Base-by-base conservation (phyloP, 2,113 vertebrate species). In the Erpornis zantholeuca region DNA sequence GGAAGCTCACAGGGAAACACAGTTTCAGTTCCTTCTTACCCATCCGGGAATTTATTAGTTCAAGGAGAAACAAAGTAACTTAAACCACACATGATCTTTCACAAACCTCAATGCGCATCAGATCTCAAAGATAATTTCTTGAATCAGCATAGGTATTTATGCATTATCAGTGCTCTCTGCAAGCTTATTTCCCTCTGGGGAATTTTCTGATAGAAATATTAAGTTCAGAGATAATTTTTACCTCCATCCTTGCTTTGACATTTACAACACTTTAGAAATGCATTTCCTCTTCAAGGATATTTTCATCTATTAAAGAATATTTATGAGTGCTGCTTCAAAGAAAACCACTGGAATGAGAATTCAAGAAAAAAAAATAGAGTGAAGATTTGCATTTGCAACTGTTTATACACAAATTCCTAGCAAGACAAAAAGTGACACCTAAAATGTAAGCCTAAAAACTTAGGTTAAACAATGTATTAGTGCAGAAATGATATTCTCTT, bases 251-350 rank as follows among this genome's bases (percentile, higher is more conserved):
- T 71, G 57, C 61, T 95, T 79, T 91, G 91, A 89, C 89, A 71
- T 81, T 92, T 82, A 49, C 25, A 90, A 84, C 56, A 86, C 28
- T 86, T 94, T 27, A 76, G 36, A 65, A 94, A 92, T 56, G 10
- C 61, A 60, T 84, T 89, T 89, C 38, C 52, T 97, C 52, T 92
- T 93, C 81, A 91, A 95, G 73, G 40, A 49, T 87, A 91, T 96
- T 95, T 95, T 95, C 36, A 84, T 75, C 61, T 95, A 75, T 96
- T 96, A 93, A 72, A 85, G 53, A 96, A 95, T 92, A 89, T 92
- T 96, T 95, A 94, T 87, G 87, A 87, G 23, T 44, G 21, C 38
- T 82, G 47, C 66, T 94, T 94, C 82, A 90, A 92, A 95, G 78
- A 90, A 95, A 95, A 77, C 42, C 33, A 85, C 23, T 86, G 87